A percentile compares a stretch with the other conserved stretches of the same genome.
Evolutionary conservation across 64 coral and sea anemone species (phyloP).

Genomic region (Astreopora myriophthalma): DNA sequence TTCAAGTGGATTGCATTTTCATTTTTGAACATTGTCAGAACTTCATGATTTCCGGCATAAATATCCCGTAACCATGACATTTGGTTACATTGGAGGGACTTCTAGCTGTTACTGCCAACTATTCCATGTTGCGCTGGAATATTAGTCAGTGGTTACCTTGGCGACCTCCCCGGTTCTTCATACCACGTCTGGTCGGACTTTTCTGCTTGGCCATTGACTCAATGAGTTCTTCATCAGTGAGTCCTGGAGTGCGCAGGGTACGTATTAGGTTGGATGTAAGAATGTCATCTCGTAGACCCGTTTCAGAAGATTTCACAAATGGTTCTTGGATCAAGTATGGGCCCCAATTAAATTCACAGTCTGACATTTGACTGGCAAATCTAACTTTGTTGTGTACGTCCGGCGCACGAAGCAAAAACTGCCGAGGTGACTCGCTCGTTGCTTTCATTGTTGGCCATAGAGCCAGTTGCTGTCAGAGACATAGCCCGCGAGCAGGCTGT

Average conservation of each 20-base stretch:
- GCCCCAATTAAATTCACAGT: constrained; percentile 32
- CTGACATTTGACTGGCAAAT: constrained; percentile 16
- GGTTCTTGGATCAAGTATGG: constrained; percentile 42
- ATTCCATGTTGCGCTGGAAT: constrained; percentile 63
- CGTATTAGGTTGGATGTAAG: constrained; percentile 35
- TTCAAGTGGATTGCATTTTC: too few relatives aligned
- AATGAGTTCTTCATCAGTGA: constrained; percentile 60
- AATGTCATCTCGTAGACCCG: constrained; percentile 15
- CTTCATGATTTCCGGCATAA: background rate
- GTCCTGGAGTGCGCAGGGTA: background rate
- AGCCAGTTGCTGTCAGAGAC: constrained; percentile 44
- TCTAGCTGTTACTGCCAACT: constrained; percentile 42
- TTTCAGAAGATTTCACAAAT: constrained; percentile 41
- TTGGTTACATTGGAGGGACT: constrained; percentile 54
- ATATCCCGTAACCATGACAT: constrained; percentile 31
- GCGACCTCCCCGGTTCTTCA: background rate
- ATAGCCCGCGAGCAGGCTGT: too few relatives aligned
- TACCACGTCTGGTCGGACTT: background rate
- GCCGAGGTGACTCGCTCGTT: constrained; percentile 24
- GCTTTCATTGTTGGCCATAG: constrained; percentile 27
- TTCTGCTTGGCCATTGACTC: background rate
- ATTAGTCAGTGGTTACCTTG: constrained; percentile 55
- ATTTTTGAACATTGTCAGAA: constrained; percentile 44
- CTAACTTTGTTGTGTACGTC: constrained; percentile 44
- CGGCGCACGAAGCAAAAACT: constrained; percentile 23